Conservation (phyloP, 2,113 vertebrate species). For the Zingel zingel region DNA sequence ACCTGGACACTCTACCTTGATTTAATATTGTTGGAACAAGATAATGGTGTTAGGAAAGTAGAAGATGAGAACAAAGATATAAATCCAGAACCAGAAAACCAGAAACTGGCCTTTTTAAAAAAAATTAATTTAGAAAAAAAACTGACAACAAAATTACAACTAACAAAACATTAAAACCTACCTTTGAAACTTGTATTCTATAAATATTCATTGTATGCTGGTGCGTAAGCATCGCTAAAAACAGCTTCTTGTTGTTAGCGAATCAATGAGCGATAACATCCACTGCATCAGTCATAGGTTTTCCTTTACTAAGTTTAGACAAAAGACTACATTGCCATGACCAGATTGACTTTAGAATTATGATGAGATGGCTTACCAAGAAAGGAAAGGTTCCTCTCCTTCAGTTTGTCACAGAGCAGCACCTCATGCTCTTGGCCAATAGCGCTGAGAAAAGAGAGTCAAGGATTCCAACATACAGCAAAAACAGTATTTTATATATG, state of each 20-base stretch:
- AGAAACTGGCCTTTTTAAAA: conserved; percentile 15
- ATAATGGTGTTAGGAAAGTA: conserved; percentile 28
- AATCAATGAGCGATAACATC: conserved; percentile 90
- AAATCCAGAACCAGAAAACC: too few relatives aligned
- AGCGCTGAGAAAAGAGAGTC: conserved; percentile 86
- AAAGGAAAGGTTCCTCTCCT: conserved; percentile 93
- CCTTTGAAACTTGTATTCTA: conserved; percentile 90
- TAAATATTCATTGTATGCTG: conserved; percentile 91
- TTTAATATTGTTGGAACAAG: conserved; percentile 54
- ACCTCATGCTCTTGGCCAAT: conserved; percentile 97
- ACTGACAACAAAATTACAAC: conserved; percentile 80
- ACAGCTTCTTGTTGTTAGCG: conserved; percentile 85
- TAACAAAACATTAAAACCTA: conserved; percentile 86
- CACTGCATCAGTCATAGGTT: conserved; percentile 84
- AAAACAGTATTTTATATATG: neutral
- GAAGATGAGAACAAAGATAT: neutral
- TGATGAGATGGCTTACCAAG: conserved; percentile 87
- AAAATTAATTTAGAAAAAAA: conserved; percentile 1
- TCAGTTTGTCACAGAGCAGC: conserved; percentile 92
- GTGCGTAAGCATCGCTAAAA: conserved; percentile 85
- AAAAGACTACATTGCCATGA: conserved; percentile 15
- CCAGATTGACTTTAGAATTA: conserved; percentile 23
- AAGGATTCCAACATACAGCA: conserved; percentile 79
- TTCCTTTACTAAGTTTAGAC: conserved; percentile 57
- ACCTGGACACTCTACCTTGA: conserved; percentile 72